Conservation (phyloP, 92 coral and sea anemone genomes). For the Heteractis magnifica region DNA sequence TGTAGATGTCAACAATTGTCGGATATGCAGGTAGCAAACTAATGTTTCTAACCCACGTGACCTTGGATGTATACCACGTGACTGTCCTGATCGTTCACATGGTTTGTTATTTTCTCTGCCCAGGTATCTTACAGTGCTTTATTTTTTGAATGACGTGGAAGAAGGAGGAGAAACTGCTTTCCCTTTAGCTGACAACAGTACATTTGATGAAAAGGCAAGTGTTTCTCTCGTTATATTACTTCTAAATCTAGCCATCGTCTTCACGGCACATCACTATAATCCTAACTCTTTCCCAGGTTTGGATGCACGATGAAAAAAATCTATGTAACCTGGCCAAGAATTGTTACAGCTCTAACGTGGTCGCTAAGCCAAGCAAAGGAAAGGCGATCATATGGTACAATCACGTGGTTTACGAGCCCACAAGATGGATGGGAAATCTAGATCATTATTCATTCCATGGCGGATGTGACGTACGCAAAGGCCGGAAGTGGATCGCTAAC, state of each 20-base stretch:
- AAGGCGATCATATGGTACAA: constrained; percentile 97
- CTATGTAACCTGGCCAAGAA: constrained; percentile 90
- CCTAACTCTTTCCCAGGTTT: constrained; percentile 40
- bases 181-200: constrained; percentile 76
- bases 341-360: constrained; percentile 82
- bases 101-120: background rate
- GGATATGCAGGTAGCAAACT: constrained; percentile 77
- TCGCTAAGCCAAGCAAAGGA: constrained; percentile 86
- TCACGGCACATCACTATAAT: background rate
- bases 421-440: constrained; percentile 81
- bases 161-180: constrained; percentile 84
- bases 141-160: constrained; percentile 69
- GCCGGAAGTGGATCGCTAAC: constrained; percentile 96
- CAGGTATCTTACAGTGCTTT: constrained; percentile 52
- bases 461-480: constrained; percentile 80
- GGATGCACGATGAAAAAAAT: constrained; percentile 76
- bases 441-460: constrained; percentile 88
- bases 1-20: constrained; percentile 60
- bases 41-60: background rate
- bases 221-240: no score
- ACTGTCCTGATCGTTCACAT: no score
- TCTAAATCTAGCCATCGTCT: background rate
- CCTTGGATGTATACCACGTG: background rate
- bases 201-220: constrained; percentile 62
- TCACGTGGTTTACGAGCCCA: constrained; percentile 65